Evolutionary conservation across 2,797 vertebrate species (phyloP).

Genomic region (Acrossocheilus fasciatus): DNA sequence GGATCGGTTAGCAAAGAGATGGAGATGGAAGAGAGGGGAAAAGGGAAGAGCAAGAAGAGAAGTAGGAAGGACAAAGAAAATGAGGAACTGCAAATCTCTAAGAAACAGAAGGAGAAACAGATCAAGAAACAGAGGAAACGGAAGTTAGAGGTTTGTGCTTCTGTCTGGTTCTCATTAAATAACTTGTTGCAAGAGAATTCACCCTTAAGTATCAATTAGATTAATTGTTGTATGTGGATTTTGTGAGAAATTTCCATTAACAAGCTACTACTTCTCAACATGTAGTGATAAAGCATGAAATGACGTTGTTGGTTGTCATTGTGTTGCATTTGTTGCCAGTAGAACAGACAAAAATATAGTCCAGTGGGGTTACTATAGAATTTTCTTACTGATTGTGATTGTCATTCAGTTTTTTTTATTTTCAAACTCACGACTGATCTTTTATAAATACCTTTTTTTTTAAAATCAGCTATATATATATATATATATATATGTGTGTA

Average conservation of each 20-base stretch:
- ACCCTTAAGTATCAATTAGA: neutral
- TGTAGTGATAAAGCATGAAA: neutral
- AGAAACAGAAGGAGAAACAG: constrained; percentile 75
- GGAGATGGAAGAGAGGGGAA: constrained; percentile 67
- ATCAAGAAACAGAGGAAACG: constrained; percentile 77
- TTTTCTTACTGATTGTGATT: neutral
- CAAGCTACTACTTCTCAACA: neutral
- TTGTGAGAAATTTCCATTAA: neutral
- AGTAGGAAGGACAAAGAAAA: constrained; percentile 81
- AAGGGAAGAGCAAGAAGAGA: constrained; percentile 76
- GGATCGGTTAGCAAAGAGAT: constrained; percentile 60
- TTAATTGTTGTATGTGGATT: neutral
- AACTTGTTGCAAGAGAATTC: neutral
- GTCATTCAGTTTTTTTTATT: neutral
- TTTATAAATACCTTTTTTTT: too few relatives aligned
- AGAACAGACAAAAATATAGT: neutral
- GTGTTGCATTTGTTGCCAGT: neutral
- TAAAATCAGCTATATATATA: neutral
- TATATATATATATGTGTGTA: neutral
- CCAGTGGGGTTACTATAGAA: neutral
- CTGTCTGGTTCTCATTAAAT: constrained; percentile 34
- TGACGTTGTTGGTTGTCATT: neutral
- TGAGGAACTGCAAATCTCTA: constrained; percentile 68
- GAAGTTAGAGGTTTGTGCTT: constrained; percentile 75
- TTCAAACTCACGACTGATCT: too few relatives aligned